Percentiles rank a stretch among this genome's conserved stretches.
These are phyloP conservation scores for Paragorgia papillata DNA, from an alignment of 92 coral and sea anemone species.

Conservation along the genomic window DNA sequence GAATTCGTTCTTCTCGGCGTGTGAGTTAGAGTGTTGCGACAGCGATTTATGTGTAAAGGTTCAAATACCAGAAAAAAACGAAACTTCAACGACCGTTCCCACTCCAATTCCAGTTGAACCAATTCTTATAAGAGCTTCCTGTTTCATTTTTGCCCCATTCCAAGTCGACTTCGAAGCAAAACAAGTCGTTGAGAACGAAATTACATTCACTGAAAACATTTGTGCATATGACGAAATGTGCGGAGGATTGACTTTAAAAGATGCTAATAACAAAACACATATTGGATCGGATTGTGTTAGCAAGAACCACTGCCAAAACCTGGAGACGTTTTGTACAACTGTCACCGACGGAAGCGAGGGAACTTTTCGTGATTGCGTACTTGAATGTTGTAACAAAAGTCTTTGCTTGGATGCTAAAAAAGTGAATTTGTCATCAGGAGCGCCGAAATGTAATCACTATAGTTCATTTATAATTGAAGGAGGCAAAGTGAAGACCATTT, in stretches of 20 bases:
- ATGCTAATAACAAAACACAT: constrained; percentile 1
- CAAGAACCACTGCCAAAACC: constrained; percentile 4
- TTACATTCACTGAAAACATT: background rate
- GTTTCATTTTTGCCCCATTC: constrained; percentile 26
- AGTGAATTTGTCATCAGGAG: background rate
- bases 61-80: background rate
- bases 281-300: constrained; percentile 20
- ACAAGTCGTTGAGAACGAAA: constrained; percentile 2
- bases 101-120: background rate
- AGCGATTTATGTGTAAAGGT: constrained; percentile 22
- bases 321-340: constrained; percentile 10
- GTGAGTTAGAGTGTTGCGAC: constrained; percentile 31
- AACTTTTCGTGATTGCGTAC: constrained; percentile 22
- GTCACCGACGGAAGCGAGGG: constrained; percentile 5
- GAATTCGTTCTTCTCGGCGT: background rate
- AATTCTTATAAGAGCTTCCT: background rate
- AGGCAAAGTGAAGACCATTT: background rate
- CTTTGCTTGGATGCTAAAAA: background rate
- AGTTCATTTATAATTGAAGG: background rate
- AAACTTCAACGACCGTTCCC: background rate
- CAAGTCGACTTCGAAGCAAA: constrained; percentile 2
- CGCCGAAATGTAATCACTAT: constrained; percentile 7
- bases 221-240: constrained; percentile 26
- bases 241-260: constrained; percentile 13
- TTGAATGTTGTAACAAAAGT: constrained; percentile 13